Evolutionary conservation across 2,113 vertebrate genomes (phyloP), one percentile per base, ranked within the genome.

Genomic region (Urocynchramus pylzowi): DNA sequence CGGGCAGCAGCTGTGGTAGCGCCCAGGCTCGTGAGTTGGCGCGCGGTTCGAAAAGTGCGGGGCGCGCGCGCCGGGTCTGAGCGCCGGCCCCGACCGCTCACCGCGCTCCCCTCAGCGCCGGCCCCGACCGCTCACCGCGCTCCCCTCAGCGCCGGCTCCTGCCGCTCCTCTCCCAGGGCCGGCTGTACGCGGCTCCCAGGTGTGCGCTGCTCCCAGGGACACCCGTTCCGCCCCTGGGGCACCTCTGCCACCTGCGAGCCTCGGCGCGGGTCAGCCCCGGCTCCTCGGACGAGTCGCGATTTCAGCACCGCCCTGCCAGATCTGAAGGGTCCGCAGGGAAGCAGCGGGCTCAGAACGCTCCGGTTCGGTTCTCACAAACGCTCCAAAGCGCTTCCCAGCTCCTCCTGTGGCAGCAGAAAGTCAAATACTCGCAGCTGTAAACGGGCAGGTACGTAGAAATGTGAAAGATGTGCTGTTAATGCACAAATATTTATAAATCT

Each of bases 281-380:
- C 44, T 67, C 35, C 52, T 68, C 26, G 44, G 31, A 3, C 37
- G 13, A 50, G 53, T 18, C 26, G 37, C 31, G 61, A 1, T 42
- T 57, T 35, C 45, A 16, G 73, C 19, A 9, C 2, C 19, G 6
- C 26, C 28, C 20, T 7, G 44, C 6, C 4, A 2, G 45, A 0
- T 3, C 1, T 1, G 57, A 7, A 31, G 42, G 31, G 7, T 26
- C 2, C 1, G 11, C 37, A 9, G 53, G 16, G 8, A 5, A 76
- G 41, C 52, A 4, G 61, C 4, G 3, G 13, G 52, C 33, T 5
- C 53, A 17, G 71, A 33, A 22, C 37, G 31, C 31, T 2, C 13
- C 31, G 0, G 37, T 3, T 54, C 31, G 1, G 13, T 2, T 31
- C 53, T 42, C 23, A 1, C 17, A 0, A 18, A 1, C 21, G 9